Evolutionary conservation across 1,140 invertebrate species (phyloP).

Genomic region (Euwallacea fornicatus): DNA sequence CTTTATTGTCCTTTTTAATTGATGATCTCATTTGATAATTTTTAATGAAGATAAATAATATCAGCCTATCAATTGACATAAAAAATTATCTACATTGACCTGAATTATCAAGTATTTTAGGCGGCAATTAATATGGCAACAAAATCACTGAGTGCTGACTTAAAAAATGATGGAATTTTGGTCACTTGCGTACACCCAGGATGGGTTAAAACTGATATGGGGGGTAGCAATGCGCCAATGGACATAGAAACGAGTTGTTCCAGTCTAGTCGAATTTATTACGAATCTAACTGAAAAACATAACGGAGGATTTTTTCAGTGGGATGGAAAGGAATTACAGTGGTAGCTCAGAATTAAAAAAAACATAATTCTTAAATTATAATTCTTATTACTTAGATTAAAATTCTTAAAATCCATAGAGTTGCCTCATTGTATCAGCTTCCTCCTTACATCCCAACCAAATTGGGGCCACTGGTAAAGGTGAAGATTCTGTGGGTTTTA

Average conservation of each 20-base stretch:
- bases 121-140: constrained; percentile 85
- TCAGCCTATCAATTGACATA: not conserved
- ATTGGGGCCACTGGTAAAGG: constrained; percentile 60
- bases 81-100: not conserved
- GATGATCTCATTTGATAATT: not conserved
- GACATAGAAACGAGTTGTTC: constrained; percentile 66
- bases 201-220: constrained; percentile 90
- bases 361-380: not conserved
- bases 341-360: constrained; percentile 60
- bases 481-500: constrained; percentile 54
- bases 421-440: constrained; percentile 25
- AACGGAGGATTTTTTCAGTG: constrained; percentile 77
- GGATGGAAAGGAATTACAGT: constrained; percentile 72
- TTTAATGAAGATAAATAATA: not conserved
- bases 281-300: constrained; percentile 63
- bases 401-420: constrained; percentile 14
- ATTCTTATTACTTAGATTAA: not conserved
- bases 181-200: constrained; percentile 81
- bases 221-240: constrained; percentile 75
- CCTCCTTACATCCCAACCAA: constrained; percentile 61
- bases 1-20: not conserved
- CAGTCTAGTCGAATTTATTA: constrained; percentile 67
- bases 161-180: constrained; percentile 75
- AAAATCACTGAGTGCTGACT: constrained; percentile 79
- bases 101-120: constrained; percentile 55